phyloP scores from a whole-genome alignment of 64 coral and sea anemone genomes.

The Montipora capricornis region DNA sequence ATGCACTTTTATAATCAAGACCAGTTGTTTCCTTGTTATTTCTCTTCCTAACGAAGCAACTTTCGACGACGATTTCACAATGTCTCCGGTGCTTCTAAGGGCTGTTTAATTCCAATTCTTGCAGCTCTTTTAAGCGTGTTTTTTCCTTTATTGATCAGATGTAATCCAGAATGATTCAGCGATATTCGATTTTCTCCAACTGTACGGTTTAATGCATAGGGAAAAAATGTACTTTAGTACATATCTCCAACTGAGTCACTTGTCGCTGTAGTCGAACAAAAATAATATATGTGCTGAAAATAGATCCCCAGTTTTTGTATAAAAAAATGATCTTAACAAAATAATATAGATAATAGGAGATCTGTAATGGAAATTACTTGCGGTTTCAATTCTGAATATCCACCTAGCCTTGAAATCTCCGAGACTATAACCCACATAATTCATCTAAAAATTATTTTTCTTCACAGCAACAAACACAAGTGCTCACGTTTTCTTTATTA shows the following conservation, averaged over 20 bases:
- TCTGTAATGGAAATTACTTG: too few species aligned
- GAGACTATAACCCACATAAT: background rate
- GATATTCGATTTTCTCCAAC: background rate
- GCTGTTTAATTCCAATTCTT: background rate
- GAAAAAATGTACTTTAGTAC: background rate
- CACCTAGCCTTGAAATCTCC: too few species aligned
- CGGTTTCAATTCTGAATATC: too few species aligned
- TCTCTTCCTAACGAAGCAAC: background rate
- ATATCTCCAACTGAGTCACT: too few species aligned
- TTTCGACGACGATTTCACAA: background rate
- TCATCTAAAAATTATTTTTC: conserved; percentile 8
- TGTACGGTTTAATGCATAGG: background rate
- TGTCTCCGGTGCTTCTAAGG: background rate
- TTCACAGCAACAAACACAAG: background rate
- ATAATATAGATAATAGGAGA: too few species aligned
- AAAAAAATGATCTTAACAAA: too few species aligned
- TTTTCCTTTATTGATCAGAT: background rate
- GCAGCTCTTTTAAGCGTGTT: background rate
- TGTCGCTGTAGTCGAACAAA: too few species aligned
- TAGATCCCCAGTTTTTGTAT: too few species aligned
- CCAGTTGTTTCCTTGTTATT: too few species aligned
- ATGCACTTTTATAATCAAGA: too few species aligned
- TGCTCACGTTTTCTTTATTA: background rate
- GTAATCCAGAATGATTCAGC: background rate
- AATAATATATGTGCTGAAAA: too few species aligned